phyloP scores from a whole-genome alignment of 2,888 invertebrate genomes.

The Noctua fimbriata region DNA sequence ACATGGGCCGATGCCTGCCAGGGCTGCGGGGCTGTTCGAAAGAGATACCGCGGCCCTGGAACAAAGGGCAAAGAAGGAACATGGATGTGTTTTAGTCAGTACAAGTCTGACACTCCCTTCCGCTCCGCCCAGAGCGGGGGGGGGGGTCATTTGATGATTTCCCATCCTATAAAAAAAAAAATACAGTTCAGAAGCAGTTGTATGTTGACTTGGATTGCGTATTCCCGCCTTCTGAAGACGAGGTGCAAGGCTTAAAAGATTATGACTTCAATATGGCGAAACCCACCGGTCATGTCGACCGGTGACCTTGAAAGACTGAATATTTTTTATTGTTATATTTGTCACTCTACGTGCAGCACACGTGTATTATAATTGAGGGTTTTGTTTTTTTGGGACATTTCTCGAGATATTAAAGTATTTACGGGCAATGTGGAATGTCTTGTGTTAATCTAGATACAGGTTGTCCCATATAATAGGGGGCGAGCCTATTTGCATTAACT shows the following conservation, averaged over 20 bases:
- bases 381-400: slow-evolving; percentile 10
- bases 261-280: slow-evolving; percentile 66
- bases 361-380: slow-evolving; percentile 65
- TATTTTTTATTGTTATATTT: slow-evolving; percentile 78
- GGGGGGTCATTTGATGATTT: too few relatives aligned
- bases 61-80: too few relatives aligned
- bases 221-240: slow-evolving; percentile 84
- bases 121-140: too few relatives aligned
- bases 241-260: slow-evolving; percentile 62
- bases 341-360: slow-evolving; percentile 78
- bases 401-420: not conserved
- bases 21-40: too few relatives aligned
- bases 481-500: not conserved
- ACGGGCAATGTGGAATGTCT: not conserved
- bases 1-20: too few relatives aligned
- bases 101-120: too few relatives aligned
- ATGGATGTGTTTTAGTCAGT: too few relatives aligned
- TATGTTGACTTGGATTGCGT: slow-evolving; percentile 92
- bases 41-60: too few relatives aligned
- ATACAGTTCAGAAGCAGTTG: slow-evolving; percentile 85
- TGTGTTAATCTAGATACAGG: not conserved
- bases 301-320: slow-evolving; percentile 81
- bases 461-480: too few relatives aligned
- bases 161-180: too few relatives aligned
- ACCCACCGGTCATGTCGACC: slow-evolving; percentile 50